Conservation (phyloP, 2,113 vertebrate genomes). For the Equus przewalskii region DNA sequence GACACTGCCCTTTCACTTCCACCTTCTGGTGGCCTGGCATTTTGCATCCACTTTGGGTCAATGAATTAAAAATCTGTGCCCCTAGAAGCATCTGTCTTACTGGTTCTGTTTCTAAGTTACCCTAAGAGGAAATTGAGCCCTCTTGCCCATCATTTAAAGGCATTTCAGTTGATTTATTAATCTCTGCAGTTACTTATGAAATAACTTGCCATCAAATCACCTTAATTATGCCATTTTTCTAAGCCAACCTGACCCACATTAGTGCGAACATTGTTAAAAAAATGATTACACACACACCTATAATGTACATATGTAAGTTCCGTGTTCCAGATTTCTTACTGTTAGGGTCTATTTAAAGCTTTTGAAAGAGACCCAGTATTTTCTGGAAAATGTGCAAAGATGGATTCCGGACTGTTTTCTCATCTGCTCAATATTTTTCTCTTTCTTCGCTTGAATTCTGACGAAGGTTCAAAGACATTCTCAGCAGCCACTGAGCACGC, state of each 20-base stretch:
- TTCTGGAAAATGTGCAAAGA: conserved; percentile 77
- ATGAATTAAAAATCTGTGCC: background rate
- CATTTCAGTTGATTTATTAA: background rate
- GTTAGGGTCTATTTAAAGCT: conserved; percentile 79
- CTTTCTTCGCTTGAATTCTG: conserved; percentile 38
- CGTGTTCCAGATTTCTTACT: conserved; percentile 72
- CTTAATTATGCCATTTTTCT: conserved; percentile 22
- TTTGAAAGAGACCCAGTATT: conserved; percentile 79
- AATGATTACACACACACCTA: background rate
- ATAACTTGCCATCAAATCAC: background rate
- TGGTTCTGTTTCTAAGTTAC: background rate
- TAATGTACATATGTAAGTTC: background rate
- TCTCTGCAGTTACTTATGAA: background rate
- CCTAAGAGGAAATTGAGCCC: background rate
- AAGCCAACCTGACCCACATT: background rate
- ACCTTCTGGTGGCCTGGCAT: background rate
- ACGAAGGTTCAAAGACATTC: background rate
- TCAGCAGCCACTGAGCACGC: background rate
- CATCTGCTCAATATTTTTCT: conserved; percentile 68
- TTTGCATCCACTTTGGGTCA: background rate
- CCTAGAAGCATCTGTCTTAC: background rate
- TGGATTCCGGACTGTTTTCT: conserved; percentile 80
- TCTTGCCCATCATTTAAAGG: background rate
- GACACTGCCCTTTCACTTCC: background rate
- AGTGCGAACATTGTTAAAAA: background rate